These are phyloP conservation scores for Sinocyclocheilus anophthalmus DNA, from an alignment of 2,113 vertebrate species.

Conservation along the genomic window DNA sequence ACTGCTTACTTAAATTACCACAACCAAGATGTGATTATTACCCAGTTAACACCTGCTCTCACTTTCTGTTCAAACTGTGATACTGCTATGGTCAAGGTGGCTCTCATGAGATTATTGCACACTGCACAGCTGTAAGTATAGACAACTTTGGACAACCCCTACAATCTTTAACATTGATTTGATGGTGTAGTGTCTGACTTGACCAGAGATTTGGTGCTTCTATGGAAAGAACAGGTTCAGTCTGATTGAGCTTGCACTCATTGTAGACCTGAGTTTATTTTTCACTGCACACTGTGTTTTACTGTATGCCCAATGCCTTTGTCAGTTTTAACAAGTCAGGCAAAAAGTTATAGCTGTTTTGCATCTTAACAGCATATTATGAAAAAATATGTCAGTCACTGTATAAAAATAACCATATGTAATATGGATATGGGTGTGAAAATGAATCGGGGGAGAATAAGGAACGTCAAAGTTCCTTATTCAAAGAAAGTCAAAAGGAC, in stretches of 20 bases:
- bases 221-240: not conserved
- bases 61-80: not conserved
- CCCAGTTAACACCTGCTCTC: not conserved
- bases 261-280: not conserved
- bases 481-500: not conserved
- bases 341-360: not conserved
- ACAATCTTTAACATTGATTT: not conserved
- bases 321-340: conserved; percentile 7
- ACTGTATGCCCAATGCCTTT: not conserved
- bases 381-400: not conserved
- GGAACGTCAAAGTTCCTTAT: too few species aligned
- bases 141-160: not conserved
- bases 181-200: not conserved
- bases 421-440: too few species aligned
- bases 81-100: not conserved
- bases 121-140: not conserved
- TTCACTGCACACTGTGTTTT: not conserved
- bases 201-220: not conserved
- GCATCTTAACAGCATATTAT: too few species aligned
- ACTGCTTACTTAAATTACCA: not conserved
- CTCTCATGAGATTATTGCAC: not conserved
- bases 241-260: not conserved
- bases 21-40: not conserved
- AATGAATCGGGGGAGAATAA: not conserved
- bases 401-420: not conserved